Conservation (phyloP, 2,888 invertebrate species). For the Apotomis turbidana region DNA sequence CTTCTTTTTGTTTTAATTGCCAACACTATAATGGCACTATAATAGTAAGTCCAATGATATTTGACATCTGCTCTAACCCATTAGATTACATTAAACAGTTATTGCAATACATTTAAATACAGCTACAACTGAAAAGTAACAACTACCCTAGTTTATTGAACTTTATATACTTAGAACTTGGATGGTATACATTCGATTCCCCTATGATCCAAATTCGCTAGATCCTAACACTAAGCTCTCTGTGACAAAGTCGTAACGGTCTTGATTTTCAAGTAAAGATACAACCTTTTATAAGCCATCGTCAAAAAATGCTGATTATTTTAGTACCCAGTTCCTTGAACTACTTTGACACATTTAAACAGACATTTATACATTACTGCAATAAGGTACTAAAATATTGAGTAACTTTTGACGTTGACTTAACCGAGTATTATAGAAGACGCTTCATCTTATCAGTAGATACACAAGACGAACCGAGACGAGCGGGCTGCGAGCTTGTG, state of each 20-base stretch:
- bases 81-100: conserved; percentile 18
- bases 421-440: not conserved
- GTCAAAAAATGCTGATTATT: not conserved
- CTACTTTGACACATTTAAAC: not conserved
- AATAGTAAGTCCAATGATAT: conserved; percentile 30
- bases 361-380: not conserved
- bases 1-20: conserved; percentile 51
- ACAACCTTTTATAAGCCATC: not conserved
- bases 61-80: not conserved
- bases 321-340: not conserved
- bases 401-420: not conserved
- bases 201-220: conserved; percentile 19
- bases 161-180: conserved; percentile 16
- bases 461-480: not conserved
- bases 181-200: conserved; percentile 31
- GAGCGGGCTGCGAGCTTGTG: not conserved
- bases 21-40: conserved; percentile 41
- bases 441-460: not conserved
- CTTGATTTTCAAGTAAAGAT: not conserved
- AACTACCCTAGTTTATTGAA: conserved; percentile 31
- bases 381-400: not conserved
- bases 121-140: conserved; percentile 23
- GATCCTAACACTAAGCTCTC: conserved; percentile 10
- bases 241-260: not conserved
- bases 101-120: conserved; percentile 24